Evolutionary conservation across 2,797 vertebrate species (phyloP), one percentile per base, ranked within the genome.

Genomic region (Artibeus jamaicensis): DNA sequence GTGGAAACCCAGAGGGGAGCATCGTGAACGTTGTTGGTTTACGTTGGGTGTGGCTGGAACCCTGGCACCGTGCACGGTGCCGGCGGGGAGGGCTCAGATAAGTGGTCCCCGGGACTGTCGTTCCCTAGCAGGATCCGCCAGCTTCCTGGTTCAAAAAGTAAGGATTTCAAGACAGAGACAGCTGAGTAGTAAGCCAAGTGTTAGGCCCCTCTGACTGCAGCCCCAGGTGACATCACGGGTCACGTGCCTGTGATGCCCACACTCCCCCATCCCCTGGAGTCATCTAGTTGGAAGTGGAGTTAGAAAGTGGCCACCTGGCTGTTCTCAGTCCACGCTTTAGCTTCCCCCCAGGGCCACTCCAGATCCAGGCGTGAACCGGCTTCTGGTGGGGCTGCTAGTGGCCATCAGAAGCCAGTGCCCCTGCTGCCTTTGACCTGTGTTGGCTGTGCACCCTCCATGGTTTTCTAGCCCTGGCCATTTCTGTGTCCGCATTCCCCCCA

Each of bases 151-250:
- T 85, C 12, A 59, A 71, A 84, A 39, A 77, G 59, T 67, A 19
- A 73, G 89, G 4, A 21, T 76, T 90, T 92, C 34, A 78, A 77
- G 89, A 62, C 2, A 62, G 9, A 42, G 26, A 10, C 55, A 76
- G 44, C 77, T 55, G 62, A 90, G 59, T 37, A 19, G 59, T 34
- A 37, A 65, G 48, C 62, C 29, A 78, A 86, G 34, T 21, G 0
- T 34, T 18, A 21, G 67, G 21, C 8, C 48, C 67, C 55, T 79
- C 65, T 85, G 82, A 37, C 9, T 11, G 9, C 15, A 7, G 70
- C 62, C 15, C 26, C 15, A 1, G 42, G 57, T 37, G 71, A 37
- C 50, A 8, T 9, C 37, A 3, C 44, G 12, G 4, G n/a, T 67
- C 70, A 29, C 62, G 9, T 1, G 3, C 53, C 39, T 19, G 5